phyloP scores from a whole-genome alignment of 2,797 vertebrate species.

The Lutjanus campechanus region DNA sequence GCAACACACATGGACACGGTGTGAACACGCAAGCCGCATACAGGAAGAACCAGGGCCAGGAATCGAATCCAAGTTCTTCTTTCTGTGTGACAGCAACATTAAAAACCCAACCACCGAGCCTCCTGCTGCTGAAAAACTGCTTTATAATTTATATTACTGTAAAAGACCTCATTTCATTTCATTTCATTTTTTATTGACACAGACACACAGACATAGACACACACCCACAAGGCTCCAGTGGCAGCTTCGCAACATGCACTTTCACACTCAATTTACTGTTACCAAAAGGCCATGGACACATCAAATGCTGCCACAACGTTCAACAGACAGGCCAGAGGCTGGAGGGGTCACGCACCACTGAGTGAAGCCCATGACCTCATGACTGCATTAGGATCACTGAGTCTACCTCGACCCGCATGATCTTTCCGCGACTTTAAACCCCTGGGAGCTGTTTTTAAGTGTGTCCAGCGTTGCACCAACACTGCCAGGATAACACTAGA shows the following conservation, averaged over 20 bases:
- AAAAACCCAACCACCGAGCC: slow-evolving; percentile 24
- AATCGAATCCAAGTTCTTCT: slow-evolving; percentile 5
- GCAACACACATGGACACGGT: slow-evolving; percentile 3
- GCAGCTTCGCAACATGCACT: slow-evolving; percentile 59
- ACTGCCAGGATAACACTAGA: background rate
- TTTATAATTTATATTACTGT: slow-evolving; percentile 57
- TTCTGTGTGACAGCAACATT: slow-evolving; percentile 24
- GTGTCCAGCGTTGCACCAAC: background rate
- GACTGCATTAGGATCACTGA: slow-evolving; percentile 30
- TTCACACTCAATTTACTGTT: slow-evolving; percentile 75
- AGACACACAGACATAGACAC: slow-evolving; percentile 47
- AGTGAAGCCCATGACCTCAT: slow-evolving; percentile 58
- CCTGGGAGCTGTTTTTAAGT: background rate
- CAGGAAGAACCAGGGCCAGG: background rate
- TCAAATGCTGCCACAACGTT: slow-evolving; percentile 60
- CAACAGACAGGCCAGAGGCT: slow-evolving; percentile 46
- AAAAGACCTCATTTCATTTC: slow-evolving; percentile 57
- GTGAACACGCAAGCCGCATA: slow-evolving; percentile 26
- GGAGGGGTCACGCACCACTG: slow-evolving; percentile 49
- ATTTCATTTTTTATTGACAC: slow-evolving; percentile 52
- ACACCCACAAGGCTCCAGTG: slow-evolving; percentile 67
- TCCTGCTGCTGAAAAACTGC: slow-evolving; percentile 38
- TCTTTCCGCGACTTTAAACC: slow-evolving; percentile 21
- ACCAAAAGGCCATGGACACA: slow-evolving; percentile 61
- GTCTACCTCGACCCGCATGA: slow-evolving; percentile 22